These are phyloP conservation scores for Echeneis naucrates DNA, from an alignment of 2,797 vertebrate genomes.

Conservation along the genomic window DNA sequence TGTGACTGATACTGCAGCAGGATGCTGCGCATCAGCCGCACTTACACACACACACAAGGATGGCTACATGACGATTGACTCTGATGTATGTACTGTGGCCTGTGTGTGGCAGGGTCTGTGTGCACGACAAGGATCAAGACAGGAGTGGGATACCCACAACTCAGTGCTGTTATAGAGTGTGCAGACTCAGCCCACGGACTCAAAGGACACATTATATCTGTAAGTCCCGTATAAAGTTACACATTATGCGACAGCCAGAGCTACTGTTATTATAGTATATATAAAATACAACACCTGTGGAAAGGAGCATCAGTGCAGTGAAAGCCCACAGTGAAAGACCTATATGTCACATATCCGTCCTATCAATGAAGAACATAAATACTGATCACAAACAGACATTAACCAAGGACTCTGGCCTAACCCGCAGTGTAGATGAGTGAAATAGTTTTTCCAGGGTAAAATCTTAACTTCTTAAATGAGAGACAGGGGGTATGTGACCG, in stretches of 20 bases:
- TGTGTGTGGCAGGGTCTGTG: constrained; percentile 90
- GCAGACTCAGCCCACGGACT: constrained; percentile 97
- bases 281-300: no score
- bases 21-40: constrained; percentile 10
- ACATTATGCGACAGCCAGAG: no score
- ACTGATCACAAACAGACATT: neutral
- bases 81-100: constrained; percentile 2
- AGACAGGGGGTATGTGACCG: neutral
- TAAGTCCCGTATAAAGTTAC: constrained; percentile 77
- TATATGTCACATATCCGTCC: neutral
- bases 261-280: neutral
- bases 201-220: constrained; percentile 99
- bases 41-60: neutral
- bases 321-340: no score
- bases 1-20: constrained; percentile 7
- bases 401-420: neutral
- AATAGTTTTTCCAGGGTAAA: no score
- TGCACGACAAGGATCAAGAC: constrained; percentile 99
- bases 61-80: neutral
- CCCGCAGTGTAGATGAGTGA: neutral
- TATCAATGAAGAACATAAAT: neutral
- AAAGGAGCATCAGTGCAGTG: no score
- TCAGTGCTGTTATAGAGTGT: constrained; percentile 99
- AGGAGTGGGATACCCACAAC: constrained; percentile 96
- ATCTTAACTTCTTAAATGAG: neutral